Conservation (phyloP, 1,140 invertebrate species). For the Chrysopa pallens region DNA sequence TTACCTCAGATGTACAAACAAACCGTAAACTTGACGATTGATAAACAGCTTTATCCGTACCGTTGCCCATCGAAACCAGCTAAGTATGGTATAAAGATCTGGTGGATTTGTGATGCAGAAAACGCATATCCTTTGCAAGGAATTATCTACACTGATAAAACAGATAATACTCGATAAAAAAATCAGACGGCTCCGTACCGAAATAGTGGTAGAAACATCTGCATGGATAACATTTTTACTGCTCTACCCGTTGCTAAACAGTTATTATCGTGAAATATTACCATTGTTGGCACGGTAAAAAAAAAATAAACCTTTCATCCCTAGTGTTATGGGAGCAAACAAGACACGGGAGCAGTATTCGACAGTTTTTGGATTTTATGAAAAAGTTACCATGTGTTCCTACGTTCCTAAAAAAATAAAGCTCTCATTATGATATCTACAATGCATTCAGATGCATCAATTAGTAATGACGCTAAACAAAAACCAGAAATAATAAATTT, state of each 20-base stretch:
- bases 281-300: no score
- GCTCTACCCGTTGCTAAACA: slow-evolving; percentile 7
- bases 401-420: slow-evolving; percentile 15
- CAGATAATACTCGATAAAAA: neutral
- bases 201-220: slow-evolving; percentile 9
- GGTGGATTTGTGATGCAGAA: slow-evolving; percentile 15
- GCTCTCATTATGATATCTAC: slow-evolving; percentile 11
- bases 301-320: no score
- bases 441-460: slow-evolving; percentile 10
- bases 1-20: slow-evolving; percentile 7
- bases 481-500: neutral
- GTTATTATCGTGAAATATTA: no score
- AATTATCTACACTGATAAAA: slow-evolving; percentile 9
- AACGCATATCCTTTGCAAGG: slow-evolving; percentile 10
- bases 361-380: slow-evolving; percentile 13
- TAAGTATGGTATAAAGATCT: slow-evolving; percentile 27
- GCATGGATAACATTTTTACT: slow-evolving; percentile 11
- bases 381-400: slow-evolving; percentile 11
- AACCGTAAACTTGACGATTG: slow-evolving; percentile 8
- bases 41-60: slow-evolving; percentile 15
- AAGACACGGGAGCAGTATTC: slow-evolving; percentile 4
- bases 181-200: neutral
- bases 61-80: slow-evolving; percentile 22
- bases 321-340: neutral
- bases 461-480: slow-evolving; percentile 3